phyloP scores from a whole-genome alignment of 2,888 invertebrate species.

The Trypoxylon attenuatum region DNA sequence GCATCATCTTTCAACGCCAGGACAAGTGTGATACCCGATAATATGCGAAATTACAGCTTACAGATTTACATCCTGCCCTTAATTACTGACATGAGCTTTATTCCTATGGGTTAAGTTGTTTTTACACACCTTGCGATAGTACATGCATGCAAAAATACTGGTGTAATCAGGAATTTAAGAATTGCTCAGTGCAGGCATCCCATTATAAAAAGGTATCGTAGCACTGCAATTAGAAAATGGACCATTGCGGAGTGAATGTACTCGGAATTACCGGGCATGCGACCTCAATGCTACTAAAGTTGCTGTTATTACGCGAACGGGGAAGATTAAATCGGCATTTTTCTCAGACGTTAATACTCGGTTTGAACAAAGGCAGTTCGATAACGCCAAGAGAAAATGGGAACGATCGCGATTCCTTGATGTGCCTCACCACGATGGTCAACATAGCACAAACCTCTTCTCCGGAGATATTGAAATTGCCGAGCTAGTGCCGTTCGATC shows the following conservation, averaged over 20 bases:
- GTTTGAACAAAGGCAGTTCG: not conserved
- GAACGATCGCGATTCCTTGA: not conserved
- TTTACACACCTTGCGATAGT: no score
- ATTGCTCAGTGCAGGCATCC: no score
- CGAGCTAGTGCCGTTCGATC: slow-evolving; percentile 35
- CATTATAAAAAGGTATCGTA: no score
- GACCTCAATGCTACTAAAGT: not conserved
- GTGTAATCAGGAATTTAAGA: no score
- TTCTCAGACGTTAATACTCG: not conserved
- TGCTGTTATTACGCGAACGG: not conserved
- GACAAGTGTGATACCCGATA: no score
- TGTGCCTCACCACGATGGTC: not conserved
- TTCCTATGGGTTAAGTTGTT: no score
- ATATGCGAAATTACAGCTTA: no score
- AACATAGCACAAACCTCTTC: slow-evolving; percentile 4
- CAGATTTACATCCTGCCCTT: no score
- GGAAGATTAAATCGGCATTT: not conserved
- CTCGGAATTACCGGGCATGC: not conserved
- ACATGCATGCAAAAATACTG: no score
- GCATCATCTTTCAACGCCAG: no score
- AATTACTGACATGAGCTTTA: no score
- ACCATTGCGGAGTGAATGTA: not conserved
- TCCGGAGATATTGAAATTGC: slow-evolving; percentile 37
- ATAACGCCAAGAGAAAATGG: not conserved
- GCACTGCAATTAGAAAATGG: not conserved